Evolutionary conservation across 1,140 invertebrate species (phyloP).

Genomic region (Rhagoletis zephyria): DNA sequence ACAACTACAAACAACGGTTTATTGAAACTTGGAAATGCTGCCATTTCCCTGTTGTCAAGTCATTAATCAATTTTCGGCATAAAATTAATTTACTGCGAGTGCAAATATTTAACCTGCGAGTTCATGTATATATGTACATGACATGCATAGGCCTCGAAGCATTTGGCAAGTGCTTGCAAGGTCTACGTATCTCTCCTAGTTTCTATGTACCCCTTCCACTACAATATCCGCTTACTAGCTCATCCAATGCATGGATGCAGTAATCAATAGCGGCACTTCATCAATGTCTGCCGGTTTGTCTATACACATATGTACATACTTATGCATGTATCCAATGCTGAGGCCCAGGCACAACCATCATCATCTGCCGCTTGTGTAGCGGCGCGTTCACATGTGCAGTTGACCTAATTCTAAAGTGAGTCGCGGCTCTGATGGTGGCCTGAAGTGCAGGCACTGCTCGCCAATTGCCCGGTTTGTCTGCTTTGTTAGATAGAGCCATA

Average conservation of each 20-base stretch:
- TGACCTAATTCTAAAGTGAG: slow-evolving; percentile 21
- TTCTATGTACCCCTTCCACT: background rate
- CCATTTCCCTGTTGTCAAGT: background rate
- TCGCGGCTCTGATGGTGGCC: slow-evolving; percentile 5
- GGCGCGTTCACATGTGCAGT: slow-evolving; percentile 26
- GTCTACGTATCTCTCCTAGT: background rate
- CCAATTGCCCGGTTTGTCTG: background rate
- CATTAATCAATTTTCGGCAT: slow-evolving; percentile 17
- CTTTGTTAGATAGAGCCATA: background rate
- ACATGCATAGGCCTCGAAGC: background rate
- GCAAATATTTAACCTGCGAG: slow-evolving; percentile 23
- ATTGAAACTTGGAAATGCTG: background rate
- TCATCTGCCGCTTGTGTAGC: background rate
- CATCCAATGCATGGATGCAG: background rate
- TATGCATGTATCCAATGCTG: no score
- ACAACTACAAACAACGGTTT: background rate
- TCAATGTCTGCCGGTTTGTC: slow-evolving; percentile 12
- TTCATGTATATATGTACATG: background rate
- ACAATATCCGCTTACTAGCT: background rate
- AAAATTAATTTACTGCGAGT: slow-evolving; percentile 4
- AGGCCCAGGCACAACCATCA: background rate
- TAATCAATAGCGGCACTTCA: slow-evolving; percentile 37
- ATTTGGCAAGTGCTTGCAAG: background rate
- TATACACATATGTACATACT: background rate
- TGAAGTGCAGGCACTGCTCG: background rate